Percentiles rank a stretch among this genome's conserved stretches.
Conservation (phyloP, 1,140 invertebrate genomes). For the Drosophila leontia region DNA sequence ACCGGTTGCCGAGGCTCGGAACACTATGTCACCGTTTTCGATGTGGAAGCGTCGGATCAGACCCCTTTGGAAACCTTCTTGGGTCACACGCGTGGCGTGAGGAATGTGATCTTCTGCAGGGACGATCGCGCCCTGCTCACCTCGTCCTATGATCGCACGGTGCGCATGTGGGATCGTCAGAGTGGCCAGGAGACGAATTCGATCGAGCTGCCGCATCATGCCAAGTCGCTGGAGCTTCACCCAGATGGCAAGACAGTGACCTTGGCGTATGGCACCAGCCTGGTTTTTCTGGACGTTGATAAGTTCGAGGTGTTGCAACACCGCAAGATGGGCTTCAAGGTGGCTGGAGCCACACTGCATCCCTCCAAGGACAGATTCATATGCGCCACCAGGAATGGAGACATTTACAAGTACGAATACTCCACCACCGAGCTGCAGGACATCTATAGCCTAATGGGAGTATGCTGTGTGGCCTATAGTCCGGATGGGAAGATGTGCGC, state of each 20-base stretch:
- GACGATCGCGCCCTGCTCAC: slow-evolving; percentile 92
- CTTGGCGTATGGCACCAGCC: slow-evolving; percentile 91
- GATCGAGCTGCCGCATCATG: slow-evolving; percentile 92
- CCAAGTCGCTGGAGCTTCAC: slow-evolving; percentile 95
- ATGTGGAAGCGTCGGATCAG: slow-evolving; percentile 92
- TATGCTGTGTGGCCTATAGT: slow-evolving; percentile 1
- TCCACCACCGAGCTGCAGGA: slow-evolving; percentile 89
- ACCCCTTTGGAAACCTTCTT: slow-evolving; percentile 28
- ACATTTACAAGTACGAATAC: slow-evolving; percentile 98
- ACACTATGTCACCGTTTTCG: slow-evolving; percentile 92
- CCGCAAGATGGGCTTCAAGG: slow-evolving; percentile 92
- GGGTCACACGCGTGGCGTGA: slow-evolving; percentile 32
- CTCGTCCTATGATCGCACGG: slow-evolving; percentile 95
- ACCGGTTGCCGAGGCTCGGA: slow-evolving; percentile 87
- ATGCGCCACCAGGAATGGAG: slow-evolving; percentile 96
- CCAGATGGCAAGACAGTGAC: slow-evolving; percentile 92
- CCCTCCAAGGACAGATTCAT: slow-evolving; percentile 95
- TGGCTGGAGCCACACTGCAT: slow-evolving; percentile 96
- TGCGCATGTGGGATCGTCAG: slow-evolving; percentile 92
- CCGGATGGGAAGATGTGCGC: slow-evolving; percentile 89
- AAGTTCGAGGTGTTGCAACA: slow-evolving; percentile 92
- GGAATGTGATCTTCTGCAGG: slow-evolving; percentile 88
- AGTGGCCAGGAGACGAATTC: slow-evolving; percentile 91
- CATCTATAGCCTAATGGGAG: neutral
- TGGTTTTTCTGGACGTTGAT: slow-evolving; percentile 91